Evolutionary conservation across 2,888 invertebrate species (phyloP).

Genomic region (Ormia ochracea): DNA sequence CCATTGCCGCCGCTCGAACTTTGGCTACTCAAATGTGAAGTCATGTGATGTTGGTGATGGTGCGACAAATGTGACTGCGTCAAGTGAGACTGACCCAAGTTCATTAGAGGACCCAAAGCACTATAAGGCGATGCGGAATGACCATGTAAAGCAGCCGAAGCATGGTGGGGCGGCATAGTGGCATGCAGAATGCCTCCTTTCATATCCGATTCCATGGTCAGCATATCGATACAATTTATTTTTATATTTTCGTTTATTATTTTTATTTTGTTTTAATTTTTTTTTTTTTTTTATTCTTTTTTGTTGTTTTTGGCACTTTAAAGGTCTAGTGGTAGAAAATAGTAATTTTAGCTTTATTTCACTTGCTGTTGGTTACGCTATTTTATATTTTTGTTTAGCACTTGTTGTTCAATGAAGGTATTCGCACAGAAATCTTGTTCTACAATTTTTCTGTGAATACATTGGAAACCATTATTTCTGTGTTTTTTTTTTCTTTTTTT

Average conservation of each 20-base stretch:
- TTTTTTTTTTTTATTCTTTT: neutral
- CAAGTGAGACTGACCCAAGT: conserved; percentile 82
- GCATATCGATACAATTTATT: conserved; percentile 78
- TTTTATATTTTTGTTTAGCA: conserved; percentile 12
- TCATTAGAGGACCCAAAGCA: conserved; percentile 84
- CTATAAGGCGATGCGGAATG: conserved; percentile 83
- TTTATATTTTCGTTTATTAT: neutral
- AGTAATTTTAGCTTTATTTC: neutral
- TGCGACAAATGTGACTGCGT: conserved; percentile 81
- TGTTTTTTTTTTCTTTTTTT: conserved; percentile 67
- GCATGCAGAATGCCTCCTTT: conserved; percentile 92
- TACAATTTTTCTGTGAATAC: conserved; percentile 34
- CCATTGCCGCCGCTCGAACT: conserved; percentile 60
- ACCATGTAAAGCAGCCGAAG: conserved; percentile 79
- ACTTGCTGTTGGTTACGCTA: neutral
- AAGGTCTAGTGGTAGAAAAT: conserved; percentile 11
- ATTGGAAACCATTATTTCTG: conserved; percentile 55
- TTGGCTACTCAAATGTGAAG: conserved; percentile 73
- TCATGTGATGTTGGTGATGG: conserved; percentile 79
- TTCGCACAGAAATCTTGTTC: neutral
- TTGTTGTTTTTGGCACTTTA: conserved; percentile 41
- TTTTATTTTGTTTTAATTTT: conserved; percentile 73
- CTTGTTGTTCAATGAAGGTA: conserved; percentile 21
- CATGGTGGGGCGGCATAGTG: conserved; percentile 90
- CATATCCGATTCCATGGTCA: conserved; percentile 94